Percentiles rank a stretch among this genome's conserved stretches.
These are phyloP conservation scores for Dinocampus coccinellae DNA, from an alignment of 2,888 invertebrate species.

Conservation along the genomic window DNA sequence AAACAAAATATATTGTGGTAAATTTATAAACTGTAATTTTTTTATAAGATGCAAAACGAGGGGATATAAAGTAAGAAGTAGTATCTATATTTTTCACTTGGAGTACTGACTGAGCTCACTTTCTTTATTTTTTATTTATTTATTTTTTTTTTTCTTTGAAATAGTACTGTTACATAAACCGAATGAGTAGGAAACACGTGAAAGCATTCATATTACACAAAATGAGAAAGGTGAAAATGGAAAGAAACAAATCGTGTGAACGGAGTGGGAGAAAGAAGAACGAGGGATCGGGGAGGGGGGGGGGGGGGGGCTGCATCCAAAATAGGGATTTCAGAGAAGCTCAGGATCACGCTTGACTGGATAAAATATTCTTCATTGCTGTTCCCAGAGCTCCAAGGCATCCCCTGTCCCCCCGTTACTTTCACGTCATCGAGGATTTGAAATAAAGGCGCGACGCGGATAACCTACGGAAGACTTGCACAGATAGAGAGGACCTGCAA, in stretches of 20 bases:
- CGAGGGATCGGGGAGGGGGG: constrained; percentile 39
- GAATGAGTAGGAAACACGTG: constrained; percentile 31
- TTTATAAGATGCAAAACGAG: constrained; percentile 29
- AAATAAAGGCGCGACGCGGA: constrained; percentile 23
- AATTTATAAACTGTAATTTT: constrained; percentile 44
- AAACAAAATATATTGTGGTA: constrained; percentile 36
- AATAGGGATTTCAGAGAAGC: constrained; percentile 62
- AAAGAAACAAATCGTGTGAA: constrained; percentile 34
- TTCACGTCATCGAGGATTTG: constrained; percentile 32
- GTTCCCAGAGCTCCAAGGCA: constrained; percentile 54
- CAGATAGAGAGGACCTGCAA: constrained; percentile 63
- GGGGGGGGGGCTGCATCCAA: constrained; percentile 52
- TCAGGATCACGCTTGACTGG: constrained; percentile 57
- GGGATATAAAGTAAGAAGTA: constrained; percentile 12
- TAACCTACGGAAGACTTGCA: constrained; percentile 25
- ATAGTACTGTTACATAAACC: constrained; percentile 39
- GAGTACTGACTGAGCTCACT: constrained; percentile 16
- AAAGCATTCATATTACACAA: constrained; percentile 10
- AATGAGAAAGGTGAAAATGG: constrained; percentile 21
- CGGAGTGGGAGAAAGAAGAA: constrained; percentile 32
- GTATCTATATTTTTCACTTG: constrained; percentile 21
- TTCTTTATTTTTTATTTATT: constrained; percentile 5
- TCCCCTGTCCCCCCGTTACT: constrained; percentile 34
- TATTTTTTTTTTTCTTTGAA: constrained; percentile 13
- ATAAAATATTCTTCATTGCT: constrained; percentile 63